Evolutionary conservation across 2,888 invertebrate genomes (phyloP).

Genomic region (Pteria penguin): DNA sequence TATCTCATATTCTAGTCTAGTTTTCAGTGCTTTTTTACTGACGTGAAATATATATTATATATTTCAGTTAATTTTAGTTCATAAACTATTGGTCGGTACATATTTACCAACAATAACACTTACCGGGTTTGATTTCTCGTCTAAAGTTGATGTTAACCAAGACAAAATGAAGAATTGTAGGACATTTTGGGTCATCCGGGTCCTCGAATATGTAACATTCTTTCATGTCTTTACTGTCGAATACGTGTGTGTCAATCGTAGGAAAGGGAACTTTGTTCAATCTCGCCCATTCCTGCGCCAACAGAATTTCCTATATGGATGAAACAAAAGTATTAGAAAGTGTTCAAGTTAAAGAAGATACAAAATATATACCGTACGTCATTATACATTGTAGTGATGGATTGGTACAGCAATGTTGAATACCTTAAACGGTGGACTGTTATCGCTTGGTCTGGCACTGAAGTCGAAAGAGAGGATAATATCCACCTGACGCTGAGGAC

Average conservation of each 20-base stretch:
- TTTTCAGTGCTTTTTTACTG: too few species aligned
- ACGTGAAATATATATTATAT: too few species aligned
- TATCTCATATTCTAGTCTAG: too few species aligned
- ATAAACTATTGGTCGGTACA: too few species aligned
- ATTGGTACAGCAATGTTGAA: too few species aligned
- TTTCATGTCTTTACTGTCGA: slow-evolving; percentile 77
- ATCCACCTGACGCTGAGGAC: slow-evolving; percentile 80
- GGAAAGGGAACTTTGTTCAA: slow-evolving; percentile 80
- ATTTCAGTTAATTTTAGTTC: too few species aligned
- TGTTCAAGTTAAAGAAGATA: too few species aligned
- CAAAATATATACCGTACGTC: too few species aligned
- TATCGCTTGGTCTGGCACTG: slow-evolving; percentile 78
- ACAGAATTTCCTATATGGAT: slow-evolving; percentile 77
- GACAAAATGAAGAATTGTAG: slow-evolving; percentile 80
- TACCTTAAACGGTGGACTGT: slow-evolving; percentile 79
- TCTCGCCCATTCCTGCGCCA: slow-evolving; percentile 81
- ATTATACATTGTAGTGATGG: too few species aligned
- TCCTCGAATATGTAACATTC: slow-evolving; percentile 81
- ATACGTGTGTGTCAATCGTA: slow-evolving; percentile 78
- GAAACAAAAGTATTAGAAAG: too few species aligned
- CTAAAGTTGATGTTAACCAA: slow-evolving; percentile 80
- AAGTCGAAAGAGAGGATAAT: slow-evolving; percentile 81
- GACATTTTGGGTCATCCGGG: slow-evolving; percentile 78
- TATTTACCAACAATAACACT: too few species aligned
- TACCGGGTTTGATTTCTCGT: slow-evolving; percentile 79